Base-by-base conservation (phyloP, 2,888 invertebrate genomes). In the Torymus auratus region DNA sequence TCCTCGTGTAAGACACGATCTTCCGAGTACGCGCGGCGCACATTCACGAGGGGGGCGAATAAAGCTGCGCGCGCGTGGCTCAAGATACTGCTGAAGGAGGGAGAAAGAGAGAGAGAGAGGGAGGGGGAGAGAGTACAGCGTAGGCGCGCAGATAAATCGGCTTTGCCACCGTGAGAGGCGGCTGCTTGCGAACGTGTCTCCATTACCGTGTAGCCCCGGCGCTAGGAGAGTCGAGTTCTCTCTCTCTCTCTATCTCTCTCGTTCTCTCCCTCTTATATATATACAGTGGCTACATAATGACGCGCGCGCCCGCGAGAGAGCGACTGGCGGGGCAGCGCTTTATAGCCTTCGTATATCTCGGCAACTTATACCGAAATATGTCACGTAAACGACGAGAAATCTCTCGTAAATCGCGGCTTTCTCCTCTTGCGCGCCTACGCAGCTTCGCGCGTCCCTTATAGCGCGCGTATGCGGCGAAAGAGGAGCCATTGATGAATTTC, bases 141-240 rank as follows among this genome's bases (percentile, higher is more conserved):
- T 41, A 41, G 13, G 23, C 10, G 84, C 86, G 86, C 86, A 87
- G 87, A 88, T 88, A 88, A 89, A 88, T 89, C 88, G 87, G 87
- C 88, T 86, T 88, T 86, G 86, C 86, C 86, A 86, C 85, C 84
- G 84, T 85, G 84, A 86, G 84, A 87, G 86, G 86, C 86, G 84
- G 86, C 86, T 85, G 69, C 85, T 87, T 84, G 86, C 84, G 87
- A 88, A 88, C 88, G 88, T 88, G 88, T 88, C 88, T 88, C 88
- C 87, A 88, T 88, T 88, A 88, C 83, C 62, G 78, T 76, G 71
- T 76, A 78, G 78, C 73, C 72, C 41, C 1, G 41, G 71, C 58
- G 65, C 71, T 65, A 81, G 74, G 79, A 64, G 72, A 82, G 70
- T 61, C 53, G 50, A 53, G 53, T 60, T 41, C 41, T 41, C 41